Base-by-base conservation (phyloP, 1,140 invertebrate genomes). In the Saccostrea echinata region DNA sequence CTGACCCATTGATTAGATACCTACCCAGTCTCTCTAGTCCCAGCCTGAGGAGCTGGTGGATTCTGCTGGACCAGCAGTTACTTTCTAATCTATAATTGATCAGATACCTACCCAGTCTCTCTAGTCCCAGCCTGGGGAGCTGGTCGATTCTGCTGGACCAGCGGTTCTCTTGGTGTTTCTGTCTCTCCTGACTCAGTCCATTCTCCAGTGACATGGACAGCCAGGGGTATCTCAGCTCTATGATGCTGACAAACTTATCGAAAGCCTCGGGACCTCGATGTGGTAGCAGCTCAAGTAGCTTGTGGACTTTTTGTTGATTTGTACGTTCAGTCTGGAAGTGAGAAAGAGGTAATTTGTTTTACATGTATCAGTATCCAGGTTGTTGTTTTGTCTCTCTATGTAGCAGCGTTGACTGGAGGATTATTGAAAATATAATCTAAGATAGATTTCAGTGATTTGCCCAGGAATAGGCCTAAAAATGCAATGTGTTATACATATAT, bases 151-250 rank as follows among this genome's bases (percentile, higher is more conserved):
- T 27, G 11, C 68, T 76, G 12, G 68, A 76, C 68, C 68, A 76
- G 68, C 68, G 30, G 27, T 76, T 76, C 68, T 76, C 68, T 18
- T 83, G 35, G 6, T 83, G 52, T 91, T 89, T 64, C 88, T 88
- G 57, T 88, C 88, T 51, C 87, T 51, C 30, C 89, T 88, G 43
- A 57, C 86, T 61, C 87, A 76, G 68, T 76, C 68, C 68, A 33
- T 76, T 76, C 27, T 76, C 90, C 61, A 92, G 88, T 76, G 88
- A 90, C 82, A 87, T 83, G 0, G 90, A 83, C 27, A 92, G 87
- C 91, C 91, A 92, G 27, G 86, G 91, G 82, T 92, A 91, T 13
- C 89, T 90, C 51, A 84, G 90, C 18, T 88, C 88, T 52, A 92
- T 90, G 16, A 92, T 91, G 43, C 89, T 88, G 82, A 91, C 11